These are phyloP conservation scores for Labroides dimidiatus DNA, from an alignment of 2,797 vertebrate species.

Conservation along the genomic window DNA sequence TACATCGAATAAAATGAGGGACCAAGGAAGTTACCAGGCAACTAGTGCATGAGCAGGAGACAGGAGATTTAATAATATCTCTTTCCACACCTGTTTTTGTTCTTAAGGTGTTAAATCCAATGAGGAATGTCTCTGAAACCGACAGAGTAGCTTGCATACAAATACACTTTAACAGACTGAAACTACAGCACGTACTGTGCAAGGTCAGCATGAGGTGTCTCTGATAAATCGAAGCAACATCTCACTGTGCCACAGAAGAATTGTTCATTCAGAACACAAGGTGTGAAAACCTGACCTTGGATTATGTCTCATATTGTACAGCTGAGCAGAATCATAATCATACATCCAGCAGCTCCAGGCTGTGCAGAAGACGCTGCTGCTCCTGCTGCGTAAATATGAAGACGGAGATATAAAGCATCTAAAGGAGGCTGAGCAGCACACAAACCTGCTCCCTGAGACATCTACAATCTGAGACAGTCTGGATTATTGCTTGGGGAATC, in stretches of 20 bases:
- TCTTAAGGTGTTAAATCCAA: conserved; percentile 25
- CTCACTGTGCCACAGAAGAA: not conserved
- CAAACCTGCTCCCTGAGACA: not conserved
- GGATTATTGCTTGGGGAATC: conserved; percentile 27
- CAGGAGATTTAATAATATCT: conserved; percentile 44
- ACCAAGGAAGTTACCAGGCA: conserved; percentile 67
- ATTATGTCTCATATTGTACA: conserved; percentile 19
- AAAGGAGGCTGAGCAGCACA: not conserved
- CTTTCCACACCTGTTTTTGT: conserved; percentile 18
- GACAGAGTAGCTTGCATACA: not conserved
- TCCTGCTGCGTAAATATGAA: conserved; percentile 18
- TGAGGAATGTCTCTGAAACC: conserved; percentile 4
- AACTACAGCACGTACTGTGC: not conserved
- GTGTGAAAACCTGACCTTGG: conserved; percentile 36
- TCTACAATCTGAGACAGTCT: conserved; percentile 27
- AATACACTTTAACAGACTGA: not conserved
- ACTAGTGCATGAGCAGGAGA: conserved; percentile 36
- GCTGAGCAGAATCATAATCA: conserved; percentile 24
- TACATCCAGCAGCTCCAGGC: conserved; percentile 13
- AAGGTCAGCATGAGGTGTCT: conserved; percentile 7
- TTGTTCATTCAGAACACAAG: conserved; percentile 22
- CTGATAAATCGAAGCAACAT: conserved; percentile 5
- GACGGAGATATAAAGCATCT: conserved; percentile 18
- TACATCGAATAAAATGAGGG: not conserved
- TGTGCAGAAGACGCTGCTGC: conserved; percentile 6